phyloP scores from a whole-genome alignment of 2,797 vertebrate species.

The Pipistrellus nathusii region DNA sequence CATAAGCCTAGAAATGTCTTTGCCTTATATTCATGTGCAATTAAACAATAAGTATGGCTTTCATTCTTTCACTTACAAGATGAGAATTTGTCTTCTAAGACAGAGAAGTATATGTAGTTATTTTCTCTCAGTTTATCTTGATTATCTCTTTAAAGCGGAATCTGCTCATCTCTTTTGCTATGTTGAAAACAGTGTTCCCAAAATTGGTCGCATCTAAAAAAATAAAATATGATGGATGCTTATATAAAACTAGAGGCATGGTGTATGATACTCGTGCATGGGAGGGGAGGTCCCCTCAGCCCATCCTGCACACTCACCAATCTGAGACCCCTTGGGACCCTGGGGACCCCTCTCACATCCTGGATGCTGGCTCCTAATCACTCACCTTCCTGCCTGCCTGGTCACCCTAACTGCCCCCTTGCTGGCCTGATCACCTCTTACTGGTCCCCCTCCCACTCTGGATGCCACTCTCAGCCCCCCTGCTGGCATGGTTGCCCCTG shows the following conservation, averaged over 20 bases:
- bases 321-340: too few relatives aligned
- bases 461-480: too few relatives aligned
- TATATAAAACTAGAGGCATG: background rate
- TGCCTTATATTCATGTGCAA: background rate
- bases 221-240: background rate
- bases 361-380: too few relatives aligned
- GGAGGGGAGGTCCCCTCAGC: too few relatives aligned
- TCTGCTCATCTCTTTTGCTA: background rate
- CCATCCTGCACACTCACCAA: too few relatives aligned
- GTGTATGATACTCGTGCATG: too few relatives aligned
- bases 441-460: too few relatives aligned
- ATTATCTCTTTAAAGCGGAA: background rate
- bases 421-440: too few relatives aligned
- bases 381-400: too few relatives aligned
- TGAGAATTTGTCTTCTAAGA: constrained; percentile 11
- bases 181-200: background rate
- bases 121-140: background rate
- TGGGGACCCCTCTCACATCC: too few relatives aligned
- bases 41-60: background rate
- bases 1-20: background rate
- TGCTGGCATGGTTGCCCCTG: background rate
- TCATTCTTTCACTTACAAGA: constrained; percentile 11
- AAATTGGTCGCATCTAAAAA: background rate
- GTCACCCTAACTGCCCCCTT: too few relatives aligned
- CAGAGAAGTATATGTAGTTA: background rate